These are phyloP conservation scores for Apamea crenata DNA, from an alignment of 2,888 invertebrate species.

Conservation along the genomic window DNA sequence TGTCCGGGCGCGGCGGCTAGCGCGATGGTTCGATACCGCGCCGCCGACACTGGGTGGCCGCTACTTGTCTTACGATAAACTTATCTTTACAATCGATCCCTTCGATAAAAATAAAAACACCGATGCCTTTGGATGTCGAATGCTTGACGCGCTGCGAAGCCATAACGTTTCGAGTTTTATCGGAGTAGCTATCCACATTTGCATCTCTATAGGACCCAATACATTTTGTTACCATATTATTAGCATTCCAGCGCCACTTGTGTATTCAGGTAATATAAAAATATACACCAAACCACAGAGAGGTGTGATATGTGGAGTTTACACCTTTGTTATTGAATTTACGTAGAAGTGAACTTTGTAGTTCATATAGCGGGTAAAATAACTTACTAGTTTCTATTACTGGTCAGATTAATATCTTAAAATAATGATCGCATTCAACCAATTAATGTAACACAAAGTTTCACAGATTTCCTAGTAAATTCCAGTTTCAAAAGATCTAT, in stretches of 20 bases:
- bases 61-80: slow-evolving; percentile 90
- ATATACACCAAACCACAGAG: slow-evolving; percentile 59
- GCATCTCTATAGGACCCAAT: slow-evolving; percentile 86
- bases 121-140: slow-evolving; percentile 82
- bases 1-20: slow-evolving; percentile 75
- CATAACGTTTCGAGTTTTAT: slow-evolving; percentile 88
- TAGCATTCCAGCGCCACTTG: slow-evolving; percentile 82
- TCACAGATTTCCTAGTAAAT: background rate
- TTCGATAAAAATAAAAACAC: slow-evolving; percentile 88
- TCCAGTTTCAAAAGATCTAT: background rate
- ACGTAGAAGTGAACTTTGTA: slow-evolving; percentile 23
- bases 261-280: slow-evolving; percentile 70
- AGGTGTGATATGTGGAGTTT: slow-evolving; percentile 53
- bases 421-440: background rate
- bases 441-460: too few species aligned
- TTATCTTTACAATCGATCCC: slow-evolving; percentile 90
- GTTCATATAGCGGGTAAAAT: background rate
- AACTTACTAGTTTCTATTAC: background rate
- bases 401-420: background rate
- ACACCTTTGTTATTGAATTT: slow-evolving; percentile 44
- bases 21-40: slow-evolving; percentile 72
- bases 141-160: slow-evolving; percentile 86
- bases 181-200: slow-evolving; percentile 84
- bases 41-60: slow-evolving; percentile 84
- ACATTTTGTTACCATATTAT: slow-evolving; percentile 86